Percentiles rank a stretch among this genome's conserved stretches.
These are phyloP conservation scores for Rhyacichthys aspro DNA, from an alignment of 2,797 vertebrate genomes.

Conservation along the genomic window DNA sequence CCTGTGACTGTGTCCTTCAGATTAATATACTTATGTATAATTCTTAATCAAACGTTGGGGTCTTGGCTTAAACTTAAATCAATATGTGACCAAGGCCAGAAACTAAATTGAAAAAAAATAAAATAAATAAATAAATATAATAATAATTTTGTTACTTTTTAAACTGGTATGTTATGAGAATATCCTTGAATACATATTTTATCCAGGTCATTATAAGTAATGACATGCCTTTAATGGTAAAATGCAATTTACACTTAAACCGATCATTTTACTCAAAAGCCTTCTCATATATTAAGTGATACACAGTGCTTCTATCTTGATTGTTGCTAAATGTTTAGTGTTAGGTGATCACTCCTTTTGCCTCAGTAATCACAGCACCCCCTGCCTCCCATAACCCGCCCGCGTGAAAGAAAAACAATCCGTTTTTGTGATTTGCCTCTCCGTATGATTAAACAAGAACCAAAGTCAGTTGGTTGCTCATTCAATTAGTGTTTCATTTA, in stretches of 20 bases:
- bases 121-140: too few relatives aligned
- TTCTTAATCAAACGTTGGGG: too few relatives aligned
- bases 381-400: background rate
- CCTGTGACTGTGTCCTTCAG: constrained; percentile 3
- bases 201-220: too few relatives aligned
- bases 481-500: constrained; percentile 71
- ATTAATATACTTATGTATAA: constrained; percentile 3
- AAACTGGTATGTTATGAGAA: too few relatives aligned
- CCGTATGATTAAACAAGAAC: constrained; percentile 58
- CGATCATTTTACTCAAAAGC: constrained; percentile 13
- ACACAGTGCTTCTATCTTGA: constrained; percentile 31
- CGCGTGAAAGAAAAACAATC: constrained; percentile 47
- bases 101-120: too few relatives aligned
- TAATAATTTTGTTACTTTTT: too few relatives aligned
- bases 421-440: constrained; percentile 40
- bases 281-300: constrained; percentile 31
- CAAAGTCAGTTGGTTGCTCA: constrained; percentile 52
- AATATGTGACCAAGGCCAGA: background rate
- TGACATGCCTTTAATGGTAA: too few relatives aligned
- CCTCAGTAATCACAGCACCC: constrained; percentile 41
- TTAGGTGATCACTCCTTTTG: constrained; percentile 42
- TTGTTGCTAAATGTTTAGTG: constrained; percentile 54
- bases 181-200: too few relatives aligned
- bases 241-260: too few relatives aligned
- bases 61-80: constrained; percentile 4